Evolutionary conservation across 2,797 vertebrate genomes (phyloP), one percentile per base, ranked within the genome.

Genomic region (Rhinichthys osculus): DNA sequence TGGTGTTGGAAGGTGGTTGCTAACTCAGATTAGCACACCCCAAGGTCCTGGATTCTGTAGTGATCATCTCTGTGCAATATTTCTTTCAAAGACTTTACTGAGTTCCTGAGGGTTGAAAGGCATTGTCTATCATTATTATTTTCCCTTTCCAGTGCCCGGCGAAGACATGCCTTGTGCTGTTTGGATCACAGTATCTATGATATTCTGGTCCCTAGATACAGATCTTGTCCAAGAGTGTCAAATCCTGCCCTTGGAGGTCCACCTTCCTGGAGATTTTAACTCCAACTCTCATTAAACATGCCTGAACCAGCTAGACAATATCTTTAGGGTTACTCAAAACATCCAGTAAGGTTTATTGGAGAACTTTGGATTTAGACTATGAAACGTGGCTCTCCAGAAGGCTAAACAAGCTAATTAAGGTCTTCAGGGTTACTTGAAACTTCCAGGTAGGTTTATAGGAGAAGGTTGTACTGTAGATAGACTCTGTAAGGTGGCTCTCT

Each of bases 351-450:
- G 7, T 79, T 44, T 44, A 44, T 66, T 79, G 38, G 54, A 27
- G 14, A 59, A 42, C 35, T n/a, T 42, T 78, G 38, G 23, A 64
- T 59, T n/a, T 64, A 64, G n/a, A 79, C 57, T 79, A 7, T 62
- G 52, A 62, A 78, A 19, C 14, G 1, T 44, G 38, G 16, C 57
- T n/a, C 23, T 44, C 1, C 76, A 42, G 54, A 3, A 78, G 4
- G 30, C 52, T 40, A 23, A 38, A 16, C 13, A 2, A 57, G 54
- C 14, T 62, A 27, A 78, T 16, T 1, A 27, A 62, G 1, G 38
- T 17, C 38, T 62, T 78, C 14, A 42, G 6, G 19, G 76, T 62
- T 62, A 40, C 35, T 77, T 11, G 9, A 52, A 77, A 38, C 17
- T 27, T n/a, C 4, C 14, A 62, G 35, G 54, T 1, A 77, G 73